Evolutionary conservation across 1,140 invertebrate genomes (phyloP).

Genomic region (Gonatopus flavifemur): DNA sequence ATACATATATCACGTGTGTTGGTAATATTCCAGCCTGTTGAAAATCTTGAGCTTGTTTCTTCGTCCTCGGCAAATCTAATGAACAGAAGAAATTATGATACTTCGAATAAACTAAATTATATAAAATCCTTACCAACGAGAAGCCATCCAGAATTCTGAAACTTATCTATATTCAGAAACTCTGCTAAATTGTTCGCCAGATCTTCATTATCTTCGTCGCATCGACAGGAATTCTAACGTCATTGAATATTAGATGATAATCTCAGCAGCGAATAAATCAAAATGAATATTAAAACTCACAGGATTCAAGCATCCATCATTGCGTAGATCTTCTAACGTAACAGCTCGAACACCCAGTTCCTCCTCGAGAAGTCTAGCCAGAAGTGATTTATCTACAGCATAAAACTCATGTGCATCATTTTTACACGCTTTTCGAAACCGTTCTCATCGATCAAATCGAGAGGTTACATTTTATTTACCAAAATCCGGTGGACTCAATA

Average conservation of each 20-base stretch:
- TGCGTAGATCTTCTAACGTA: slow-evolving; percentile 26
- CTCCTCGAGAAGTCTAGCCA: slow-evolving; percentile 36
- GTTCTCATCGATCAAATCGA: background rate
- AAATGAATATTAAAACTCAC: background rate
- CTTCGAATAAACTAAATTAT: background rate
- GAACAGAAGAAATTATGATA: background rate
- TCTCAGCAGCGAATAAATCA: no score
- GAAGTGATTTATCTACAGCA: slow-evolving; percentile 29
- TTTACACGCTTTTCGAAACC: background rate
- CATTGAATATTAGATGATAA: no score
- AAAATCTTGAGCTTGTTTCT: slow-evolving; percentile 50
- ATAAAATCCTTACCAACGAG: slow-evolving; percentile 36
- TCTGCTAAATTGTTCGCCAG: slow-evolving; percentile 27
- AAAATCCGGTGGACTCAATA: slow-evolving; percentile 49
- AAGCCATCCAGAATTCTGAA: slow-evolving; percentile 38
- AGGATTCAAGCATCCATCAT: slow-evolving; percentile 1
- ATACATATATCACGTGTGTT: slow-evolving; percentile 58
- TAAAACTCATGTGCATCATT: background rate
- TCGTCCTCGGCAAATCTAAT: slow-evolving; percentile 50
- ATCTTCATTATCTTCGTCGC: slow-evolving; percentile 18
- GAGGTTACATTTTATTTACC: slow-evolving; percentile 19
- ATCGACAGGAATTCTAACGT: slow-evolving; percentile 11
- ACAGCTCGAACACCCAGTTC: slow-evolving; percentile 41
- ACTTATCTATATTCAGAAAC: slow-evolving; percentile 21
- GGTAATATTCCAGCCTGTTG: slow-evolving; percentile 55